Conservation (phyloP, 2,797 vertebrate species). For the Prunella strophiata region DNA sequence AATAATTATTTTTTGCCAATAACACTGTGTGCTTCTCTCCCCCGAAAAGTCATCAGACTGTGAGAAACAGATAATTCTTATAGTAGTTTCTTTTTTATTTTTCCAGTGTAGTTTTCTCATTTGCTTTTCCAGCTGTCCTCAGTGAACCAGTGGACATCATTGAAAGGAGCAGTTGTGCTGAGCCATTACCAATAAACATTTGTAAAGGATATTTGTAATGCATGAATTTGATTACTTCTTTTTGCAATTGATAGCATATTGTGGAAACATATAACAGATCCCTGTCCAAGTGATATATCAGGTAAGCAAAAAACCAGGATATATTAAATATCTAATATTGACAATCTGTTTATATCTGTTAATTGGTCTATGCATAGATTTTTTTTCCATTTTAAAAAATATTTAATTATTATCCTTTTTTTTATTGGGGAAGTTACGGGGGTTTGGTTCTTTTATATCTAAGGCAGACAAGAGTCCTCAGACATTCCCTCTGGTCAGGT, state of each 20-base stretch:
- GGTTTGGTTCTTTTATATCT: background rate
- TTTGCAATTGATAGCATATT: background rate
- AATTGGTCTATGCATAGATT: background rate
- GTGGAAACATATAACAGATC: background rate
- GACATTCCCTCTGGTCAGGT: background rate
- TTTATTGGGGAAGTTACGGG: background rate
- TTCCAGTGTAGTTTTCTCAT: background rate
- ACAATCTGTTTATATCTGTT: background rate
- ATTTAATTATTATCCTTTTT: background rate
- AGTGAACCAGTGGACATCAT: background rate
- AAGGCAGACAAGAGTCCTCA: background rate
- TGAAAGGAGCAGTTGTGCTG: background rate
- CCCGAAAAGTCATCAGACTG: background rate
- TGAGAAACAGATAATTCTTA: background rate
- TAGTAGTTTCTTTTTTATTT: background rate
- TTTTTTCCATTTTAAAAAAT: fast-evolving
- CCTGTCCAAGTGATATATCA: background rate
- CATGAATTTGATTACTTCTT: background rate
- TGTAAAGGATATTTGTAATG: background rate
- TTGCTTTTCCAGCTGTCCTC: background rate
- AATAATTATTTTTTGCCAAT: conserved; percentile 23
- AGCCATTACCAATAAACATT: background rate
- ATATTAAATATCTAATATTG: background rate
- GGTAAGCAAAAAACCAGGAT: background rate
- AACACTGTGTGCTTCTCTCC: background rate